These are phyloP conservation scores for Muricea muricata DNA, from an alignment of 92 coral and sea anemone species.

Conservation along the genomic window DNA sequence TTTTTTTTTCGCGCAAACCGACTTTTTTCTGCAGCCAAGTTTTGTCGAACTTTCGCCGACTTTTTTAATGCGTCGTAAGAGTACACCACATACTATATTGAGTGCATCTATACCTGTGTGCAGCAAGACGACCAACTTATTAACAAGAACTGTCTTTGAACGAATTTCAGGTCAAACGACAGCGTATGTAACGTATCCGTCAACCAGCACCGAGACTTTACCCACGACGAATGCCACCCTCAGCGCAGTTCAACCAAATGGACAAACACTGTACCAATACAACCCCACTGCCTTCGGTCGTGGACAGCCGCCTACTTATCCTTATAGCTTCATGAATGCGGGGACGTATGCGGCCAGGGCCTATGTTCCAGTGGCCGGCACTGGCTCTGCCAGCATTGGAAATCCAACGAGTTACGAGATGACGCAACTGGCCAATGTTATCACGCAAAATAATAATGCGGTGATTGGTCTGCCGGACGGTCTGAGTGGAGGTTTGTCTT, in stretches of 20 bases:
- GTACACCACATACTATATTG: too few relatives aligned
- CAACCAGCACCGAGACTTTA: neutral
- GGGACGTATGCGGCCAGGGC: slow-evolving; percentile 21
- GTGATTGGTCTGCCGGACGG: slow-evolving; percentile 33
- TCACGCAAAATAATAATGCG: slow-evolving; percentile 27
- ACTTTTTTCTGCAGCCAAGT: too few relatives aligned
- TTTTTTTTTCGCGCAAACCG: too few relatives aligned
- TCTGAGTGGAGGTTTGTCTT: slow-evolving; percentile 25
- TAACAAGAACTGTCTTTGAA: neutral
- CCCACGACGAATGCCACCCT: slow-evolving; percentile 18
- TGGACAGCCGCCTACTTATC: slow-evolving; percentile 38
- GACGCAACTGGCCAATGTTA: slow-evolving; percentile 35
- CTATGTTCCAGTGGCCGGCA: slow-evolving; percentile 36
- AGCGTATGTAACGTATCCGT: neutral
- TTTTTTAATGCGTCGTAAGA: too few relatives aligned
- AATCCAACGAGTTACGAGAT: slow-evolving; percentile 36
- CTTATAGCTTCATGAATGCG: slow-evolving; percentile 32
- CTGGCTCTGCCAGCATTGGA: slow-evolving; percentile 29
- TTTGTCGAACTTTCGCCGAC: too few relatives aligned
- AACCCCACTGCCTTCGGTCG: slow-evolving; percentile 37
- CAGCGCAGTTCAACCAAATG: slow-evolving; percentile 9
- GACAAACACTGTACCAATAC: slow-evolving; percentile 30
- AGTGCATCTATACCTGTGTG: neutral
- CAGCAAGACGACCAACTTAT: neutral
- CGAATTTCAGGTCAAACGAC: slow-evolving; percentile 1